These are phyloP conservation scores for Taeniopygia guttata DNA, from an alignment of 2,797 vertebrate genomes.

Conservation along the genomic window DNA sequence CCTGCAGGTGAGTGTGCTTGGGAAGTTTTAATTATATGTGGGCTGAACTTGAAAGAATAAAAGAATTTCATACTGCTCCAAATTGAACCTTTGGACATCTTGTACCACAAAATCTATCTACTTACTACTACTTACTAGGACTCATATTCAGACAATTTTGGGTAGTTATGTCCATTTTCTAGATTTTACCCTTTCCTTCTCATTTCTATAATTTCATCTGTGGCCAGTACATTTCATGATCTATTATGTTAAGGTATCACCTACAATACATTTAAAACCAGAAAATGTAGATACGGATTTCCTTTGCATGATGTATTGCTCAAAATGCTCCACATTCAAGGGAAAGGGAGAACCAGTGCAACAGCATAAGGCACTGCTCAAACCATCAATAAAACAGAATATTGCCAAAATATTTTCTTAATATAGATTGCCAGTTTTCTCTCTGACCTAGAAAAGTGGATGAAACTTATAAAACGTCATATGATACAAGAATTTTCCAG, in stretches of 20 bases:
- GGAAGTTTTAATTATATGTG: background rate
- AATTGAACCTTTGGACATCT: background rate
- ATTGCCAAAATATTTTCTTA: background rate
- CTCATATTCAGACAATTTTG: background rate
- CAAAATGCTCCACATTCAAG: background rate
- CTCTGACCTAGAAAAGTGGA: background rate
- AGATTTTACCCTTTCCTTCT: background rate
- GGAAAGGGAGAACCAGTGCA: background rate
- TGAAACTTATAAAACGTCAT: background rate
- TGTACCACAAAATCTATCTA: background rate
- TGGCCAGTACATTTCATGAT: background rate
- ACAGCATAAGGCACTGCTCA: background rate
- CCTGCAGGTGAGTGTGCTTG: background rate
- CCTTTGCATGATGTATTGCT: background rate
- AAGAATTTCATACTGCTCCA: background rate
- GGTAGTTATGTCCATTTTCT: background rate
- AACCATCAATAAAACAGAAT: background rate
- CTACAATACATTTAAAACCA: background rate
- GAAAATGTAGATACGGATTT: background rate
- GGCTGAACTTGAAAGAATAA: background rate
- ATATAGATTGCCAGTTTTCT: background rate
- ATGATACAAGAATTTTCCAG: background rate
- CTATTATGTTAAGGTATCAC: background rate
- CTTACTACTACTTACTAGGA: background rate
- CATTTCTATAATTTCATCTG: background rate